Conservation (phyloP, 2,888 invertebrate genomes). For the Erebia epiphron region DNA sequence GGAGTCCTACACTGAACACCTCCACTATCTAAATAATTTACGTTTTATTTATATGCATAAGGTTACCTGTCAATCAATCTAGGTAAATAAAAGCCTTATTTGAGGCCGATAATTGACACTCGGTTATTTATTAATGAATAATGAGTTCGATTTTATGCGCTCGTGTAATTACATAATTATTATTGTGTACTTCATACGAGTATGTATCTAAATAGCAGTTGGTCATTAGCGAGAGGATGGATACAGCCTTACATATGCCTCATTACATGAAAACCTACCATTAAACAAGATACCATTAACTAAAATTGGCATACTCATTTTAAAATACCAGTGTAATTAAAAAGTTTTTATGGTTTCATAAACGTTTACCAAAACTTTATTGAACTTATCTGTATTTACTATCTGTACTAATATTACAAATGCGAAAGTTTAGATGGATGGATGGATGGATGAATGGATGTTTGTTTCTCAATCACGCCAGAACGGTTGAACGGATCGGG, state of each 20-base stretch:
- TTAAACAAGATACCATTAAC: background rate
- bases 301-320: background rate
- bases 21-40: background rate
- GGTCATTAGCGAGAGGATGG: slow-evolving; percentile 27
- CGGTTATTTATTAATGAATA: slow-evolving; percentile 34
- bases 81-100: slow-evolving; percentile 23
- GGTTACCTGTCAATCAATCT: slow-evolving; percentile 18
- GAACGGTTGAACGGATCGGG: too few relatives aligned
- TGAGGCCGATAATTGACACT: slow-evolving; percentile 27
- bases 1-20: background rate
- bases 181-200: slow-evolving; percentile 29
- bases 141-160: slow-evolving; percentile 25
- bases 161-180: slow-evolving; percentile 28
- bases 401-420: too few relatives aligned
- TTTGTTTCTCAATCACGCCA: too few relatives aligned
- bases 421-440: too few relatives aligned
- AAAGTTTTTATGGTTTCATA: too few relatives aligned
- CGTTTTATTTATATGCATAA: background rate
- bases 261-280: slow-evolving; percentile 7
- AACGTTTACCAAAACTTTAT: too few relatives aligned
- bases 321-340: background rate
- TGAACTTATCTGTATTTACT: too few relatives aligned
- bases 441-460: too few relatives aligned
- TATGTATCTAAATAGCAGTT: slow-evolving; percentile 20
- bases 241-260: slow-evolving; percentile 21